Evolutionary conservation across 1,140 invertebrate species (phyloP).

Genomic region (Holcopasites calliopsidis): DNA sequence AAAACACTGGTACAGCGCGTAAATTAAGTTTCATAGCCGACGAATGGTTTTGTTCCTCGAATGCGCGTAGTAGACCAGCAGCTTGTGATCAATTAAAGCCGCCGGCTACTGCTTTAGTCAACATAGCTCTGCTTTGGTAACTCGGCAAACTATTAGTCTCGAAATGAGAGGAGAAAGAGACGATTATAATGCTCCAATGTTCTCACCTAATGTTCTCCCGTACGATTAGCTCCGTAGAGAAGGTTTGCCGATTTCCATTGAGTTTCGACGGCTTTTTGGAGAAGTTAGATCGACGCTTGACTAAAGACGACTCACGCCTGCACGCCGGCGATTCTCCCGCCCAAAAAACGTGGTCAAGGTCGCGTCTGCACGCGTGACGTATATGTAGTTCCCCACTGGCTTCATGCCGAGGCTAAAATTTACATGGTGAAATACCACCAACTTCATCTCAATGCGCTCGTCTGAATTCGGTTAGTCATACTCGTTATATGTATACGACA

Average conservation of each 20-base stretch:
- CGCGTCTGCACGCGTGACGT: slow-evolving; percentile 52
- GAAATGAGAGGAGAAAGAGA: too few relatives aligned
- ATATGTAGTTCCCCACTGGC: slow-evolving; percentile 36
- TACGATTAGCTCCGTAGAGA: too few relatives aligned
- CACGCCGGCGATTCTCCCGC: slow-evolving; percentile 38
- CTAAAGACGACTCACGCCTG: slow-evolving; percentile 31
- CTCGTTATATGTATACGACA: slow-evolving; percentile 47
- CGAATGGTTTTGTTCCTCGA: neutral
- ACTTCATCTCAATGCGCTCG: slow-evolving; percentile 36
- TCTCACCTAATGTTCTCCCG: too few relatives aligned
- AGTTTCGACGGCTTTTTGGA: slow-evolving; percentile 23
- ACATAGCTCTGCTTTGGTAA: neutral
- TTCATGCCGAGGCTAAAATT: slow-evolving; percentile 53
- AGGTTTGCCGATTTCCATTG: too few relatives aligned
- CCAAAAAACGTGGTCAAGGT: slow-evolving; percentile 64
- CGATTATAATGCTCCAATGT: too few relatives aligned
- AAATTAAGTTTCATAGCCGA: neutral
- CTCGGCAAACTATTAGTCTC: too few relatives aligned
- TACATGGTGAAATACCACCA: slow-evolving; percentile 57
- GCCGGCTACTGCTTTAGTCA: neutral
- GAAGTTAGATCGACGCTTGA: slow-evolving; percentile 41
- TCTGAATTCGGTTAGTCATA: slow-evolving; percentile 67
- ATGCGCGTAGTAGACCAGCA: neutral
- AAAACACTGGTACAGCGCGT: neutral
- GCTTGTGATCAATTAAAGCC: slow-evolving; percentile 27